Percentiles rank a stretch among this genome's conserved stretches.
These are phyloP conservation scores for Chymomyza fuscimana DNA, from an alignment of 2,888 invertebrate genomes.

Conservation along the genomic window DNA sequence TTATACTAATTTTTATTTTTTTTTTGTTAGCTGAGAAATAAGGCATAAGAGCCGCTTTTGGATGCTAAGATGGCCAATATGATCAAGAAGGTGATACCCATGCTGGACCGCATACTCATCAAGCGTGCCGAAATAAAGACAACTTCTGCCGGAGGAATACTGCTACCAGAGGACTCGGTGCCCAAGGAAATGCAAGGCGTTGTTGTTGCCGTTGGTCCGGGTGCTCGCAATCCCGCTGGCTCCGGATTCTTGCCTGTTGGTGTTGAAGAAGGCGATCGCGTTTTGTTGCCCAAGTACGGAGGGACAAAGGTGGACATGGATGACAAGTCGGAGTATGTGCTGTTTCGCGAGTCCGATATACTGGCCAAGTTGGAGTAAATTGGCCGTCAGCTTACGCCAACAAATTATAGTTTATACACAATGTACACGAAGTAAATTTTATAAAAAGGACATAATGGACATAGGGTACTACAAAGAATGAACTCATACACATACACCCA, in stretches of 20 bases:
- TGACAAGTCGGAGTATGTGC: conserved; percentile 93
- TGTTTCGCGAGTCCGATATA: conserved; percentile 97
- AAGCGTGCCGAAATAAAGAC: conserved; percentile 93
- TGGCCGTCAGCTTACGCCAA: not conserved
- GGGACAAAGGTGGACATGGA: conserved; percentile 96
- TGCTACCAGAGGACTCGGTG: conserved; percentile 97
- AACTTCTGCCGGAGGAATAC: conserved; percentile 96
- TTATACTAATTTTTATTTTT: too few relatives aligned
- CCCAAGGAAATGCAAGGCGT: conserved; percentile 94
- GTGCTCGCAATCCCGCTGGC: conserved; percentile 90
- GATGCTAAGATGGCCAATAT: conserved; percentile 43
- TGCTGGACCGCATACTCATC: conserved; percentile 96
- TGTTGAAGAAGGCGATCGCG: conserved; percentile 94
- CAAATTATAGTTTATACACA: not conserved
- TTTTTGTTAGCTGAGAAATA: too few relatives aligned
- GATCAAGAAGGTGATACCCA: conserved; percentile 87
- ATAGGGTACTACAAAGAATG: not conserved
- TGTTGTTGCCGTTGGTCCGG: conserved; percentile 96
- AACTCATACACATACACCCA: not conserved
- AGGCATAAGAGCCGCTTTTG: too few relatives aligned
- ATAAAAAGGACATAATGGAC: not conserved
- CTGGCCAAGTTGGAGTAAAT: conserved; percentile 90
- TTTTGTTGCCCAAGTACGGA: conserved; percentile 97
- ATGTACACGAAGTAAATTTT: not conserved
- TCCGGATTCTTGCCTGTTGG: conserved; percentile 90